A percentile compares a stretch with the other conserved stretches of the same genome.
These are phyloP conservation scores for Semotilus atromaculatus DNA, from an alignment of 2,797 vertebrate genomes.

Conservation along the genomic window DNA sequence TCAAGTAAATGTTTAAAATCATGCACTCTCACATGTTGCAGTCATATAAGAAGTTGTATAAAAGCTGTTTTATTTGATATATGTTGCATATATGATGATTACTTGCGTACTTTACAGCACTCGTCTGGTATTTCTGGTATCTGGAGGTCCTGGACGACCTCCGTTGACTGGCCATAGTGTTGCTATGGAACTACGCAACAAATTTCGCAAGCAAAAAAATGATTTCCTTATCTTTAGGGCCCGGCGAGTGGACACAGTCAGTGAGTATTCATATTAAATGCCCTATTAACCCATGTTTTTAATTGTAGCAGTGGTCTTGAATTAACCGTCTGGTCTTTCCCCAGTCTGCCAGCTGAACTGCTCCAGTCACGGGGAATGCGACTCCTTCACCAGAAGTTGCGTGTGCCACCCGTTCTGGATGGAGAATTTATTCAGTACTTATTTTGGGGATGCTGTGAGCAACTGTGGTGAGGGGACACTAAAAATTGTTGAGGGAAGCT, in stretches of 20 bases:
- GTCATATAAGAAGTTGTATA: neutral
- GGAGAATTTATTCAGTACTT: constrained; percentile 93
- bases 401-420: constrained; percentile 98
- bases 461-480: constrained; percentile 87
- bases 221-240: constrained; percentile 95
- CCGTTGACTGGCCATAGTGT: constrained; percentile 90
- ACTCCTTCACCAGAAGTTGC: constrained; percentile 92
- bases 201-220: constrained; percentile 91
- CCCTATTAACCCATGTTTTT: constrained; percentile 7
- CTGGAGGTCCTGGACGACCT: constrained; percentile 88
- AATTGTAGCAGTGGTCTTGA: neutral
- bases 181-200: constrained; percentile 86
- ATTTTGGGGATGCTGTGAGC: constrained; percentile 91
- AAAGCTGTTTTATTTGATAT: neutral
- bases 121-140: constrained; percentile 94
- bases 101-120: constrained; percentile 78
- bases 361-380: constrained; percentile 92
- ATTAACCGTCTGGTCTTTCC: neutral
- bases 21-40: neutral
- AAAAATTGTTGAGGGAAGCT: neutral
- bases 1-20: neutral
- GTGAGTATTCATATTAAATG: constrained; percentile 79
- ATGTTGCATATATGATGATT: neutral
- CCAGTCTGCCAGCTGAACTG: constrained; percentile 97
- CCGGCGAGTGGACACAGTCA: constrained; percentile 89